These are phyloP conservation scores for Halocynthia roretzi DNA, from an alignment of 23 tunicate genomes.

Conservation along the genomic window DNA sequence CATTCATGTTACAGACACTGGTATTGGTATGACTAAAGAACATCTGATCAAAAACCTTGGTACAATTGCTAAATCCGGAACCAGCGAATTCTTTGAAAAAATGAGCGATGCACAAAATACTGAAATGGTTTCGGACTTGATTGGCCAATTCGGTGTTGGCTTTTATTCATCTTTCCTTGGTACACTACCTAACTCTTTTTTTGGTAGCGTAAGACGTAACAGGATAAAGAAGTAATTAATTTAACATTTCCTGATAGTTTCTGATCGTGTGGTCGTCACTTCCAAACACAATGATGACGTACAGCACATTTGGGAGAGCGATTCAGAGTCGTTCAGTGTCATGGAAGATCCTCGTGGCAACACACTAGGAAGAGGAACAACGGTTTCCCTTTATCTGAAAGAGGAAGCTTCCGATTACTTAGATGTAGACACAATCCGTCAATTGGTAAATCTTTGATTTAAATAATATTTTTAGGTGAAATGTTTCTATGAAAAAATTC, in stretches of 20 bases:
- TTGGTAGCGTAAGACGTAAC: neutral
- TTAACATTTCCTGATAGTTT: conserved; percentile 36
- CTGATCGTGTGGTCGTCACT: conserved; percentile 95
- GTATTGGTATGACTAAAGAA: conserved; percentile 98
- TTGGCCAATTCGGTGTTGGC: conserved; percentile 99
- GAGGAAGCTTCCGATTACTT: conserved; percentile 97
- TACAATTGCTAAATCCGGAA: conserved; percentile 98
- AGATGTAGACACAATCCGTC: conserved; percentile 58
- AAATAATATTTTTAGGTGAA: neutral
- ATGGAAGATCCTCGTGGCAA: conserved; percentile 88
- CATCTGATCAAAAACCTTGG: conserved; percentile 91
- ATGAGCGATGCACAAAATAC: conserved; percentile 79
- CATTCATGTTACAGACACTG: conserved; percentile 99
- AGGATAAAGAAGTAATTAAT: neutral
- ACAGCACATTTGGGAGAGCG: conserved; percentile 99
- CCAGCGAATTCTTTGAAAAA: conserved; percentile 95
- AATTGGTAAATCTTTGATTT: conserved; percentile 43
- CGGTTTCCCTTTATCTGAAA: conserved; percentile 91
- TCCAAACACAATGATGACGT: conserved; percentile 94
- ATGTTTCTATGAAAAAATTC: neutral
- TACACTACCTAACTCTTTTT: neutral
- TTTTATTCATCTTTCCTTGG: conserved; percentile 96
- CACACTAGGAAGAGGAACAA: conserved; percentile 93
- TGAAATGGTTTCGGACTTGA: conserved; percentile 90
- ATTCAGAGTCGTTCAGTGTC: conserved; percentile 88